These are phyloP conservation scores for Equus przewalskii DNA, from an alignment of 2,113 vertebrate species.

Conservation along the genomic window DNA sequence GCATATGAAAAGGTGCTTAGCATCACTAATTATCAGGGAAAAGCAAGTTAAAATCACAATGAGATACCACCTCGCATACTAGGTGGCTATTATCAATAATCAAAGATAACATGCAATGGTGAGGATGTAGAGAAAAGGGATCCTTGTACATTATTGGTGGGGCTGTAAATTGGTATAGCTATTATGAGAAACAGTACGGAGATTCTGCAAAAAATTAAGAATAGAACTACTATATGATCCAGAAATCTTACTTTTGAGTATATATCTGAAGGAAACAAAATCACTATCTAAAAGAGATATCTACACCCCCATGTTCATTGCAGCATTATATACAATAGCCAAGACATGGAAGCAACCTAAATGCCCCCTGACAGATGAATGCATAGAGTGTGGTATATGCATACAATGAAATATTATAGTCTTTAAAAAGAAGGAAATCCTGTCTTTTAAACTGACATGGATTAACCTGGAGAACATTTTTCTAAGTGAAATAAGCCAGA, in stretches of 20 bases:
- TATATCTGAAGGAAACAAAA: too few species aligned
- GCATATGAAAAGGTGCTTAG: background rate
- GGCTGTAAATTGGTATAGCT: background rate
- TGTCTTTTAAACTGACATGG: too few species aligned
- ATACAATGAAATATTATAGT: too few species aligned
- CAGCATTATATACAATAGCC: too few species aligned
- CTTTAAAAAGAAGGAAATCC: too few species aligned
- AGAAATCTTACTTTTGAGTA: background rate
- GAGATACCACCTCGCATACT: background rate
- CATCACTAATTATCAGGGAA: background rate
- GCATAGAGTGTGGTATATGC: too few species aligned
- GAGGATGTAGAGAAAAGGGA: background rate
- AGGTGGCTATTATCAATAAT: background rate
- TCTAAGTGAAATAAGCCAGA: too few species aligned
- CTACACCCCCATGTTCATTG: too few species aligned
- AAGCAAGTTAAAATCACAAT: background rate
- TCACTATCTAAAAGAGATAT: too few species aligned
- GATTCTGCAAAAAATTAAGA: background rate
- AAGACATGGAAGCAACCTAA: too few species aligned
- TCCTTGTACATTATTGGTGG: background rate
- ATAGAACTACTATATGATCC: background rate
- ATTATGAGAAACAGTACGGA: background rate
- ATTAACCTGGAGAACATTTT: too few species aligned
- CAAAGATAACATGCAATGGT: background rate
- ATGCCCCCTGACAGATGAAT: too few species aligned